Base-by-base conservation (phyloP, 2,888 invertebrate genomes). In the Andrena bucephala region DNA sequence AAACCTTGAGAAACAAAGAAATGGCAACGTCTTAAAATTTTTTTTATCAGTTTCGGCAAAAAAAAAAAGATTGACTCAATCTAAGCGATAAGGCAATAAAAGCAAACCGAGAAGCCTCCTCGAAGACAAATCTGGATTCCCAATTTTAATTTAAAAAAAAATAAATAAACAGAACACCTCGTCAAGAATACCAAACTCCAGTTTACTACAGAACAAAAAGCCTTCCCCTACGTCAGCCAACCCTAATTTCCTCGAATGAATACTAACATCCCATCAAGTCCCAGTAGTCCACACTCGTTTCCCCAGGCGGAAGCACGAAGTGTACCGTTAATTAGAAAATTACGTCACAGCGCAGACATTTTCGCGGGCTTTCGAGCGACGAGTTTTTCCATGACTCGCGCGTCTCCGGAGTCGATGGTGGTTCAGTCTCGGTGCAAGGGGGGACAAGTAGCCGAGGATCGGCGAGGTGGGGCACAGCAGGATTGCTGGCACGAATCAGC, bases 401-500 rank as follows among this genome's bases (percentile, higher is more conserved):
- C 54, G 60, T 20, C 27, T n/a, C 57, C 20, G 16, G 13, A 13
- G 24, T 24, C 27, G 57, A 57, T 27, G 24, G 57, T 24, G 8
- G 54, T 20, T 52, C 42, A 3, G 13, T 52, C 54, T 54, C 54
- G 7, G 24, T 8, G 57, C 8, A 57, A 13, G 24, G 57, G 24
- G 57, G 57, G 57, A 57, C 57, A 57, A 27, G 57, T 27, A 27
- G 57, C 10, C 50, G 75, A 57, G 67, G 63, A 65, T 5, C 48
- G 27, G 50, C 13, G 24, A 36, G 65, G 81, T 66, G 70, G 77
- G 36, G 83, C 59, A 33, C 31, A 31, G 60, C 48, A 59, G 31
- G 81, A 78, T 84, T 59, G 66, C 72, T 67, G 59, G 74, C 81
- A 81, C 77, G 79, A 77, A 77, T 67, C 74, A 66, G 67, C 70